Conservation (phyloP, 2,797 vertebrate species). For the Geotrypetes seraphini region DNA sequence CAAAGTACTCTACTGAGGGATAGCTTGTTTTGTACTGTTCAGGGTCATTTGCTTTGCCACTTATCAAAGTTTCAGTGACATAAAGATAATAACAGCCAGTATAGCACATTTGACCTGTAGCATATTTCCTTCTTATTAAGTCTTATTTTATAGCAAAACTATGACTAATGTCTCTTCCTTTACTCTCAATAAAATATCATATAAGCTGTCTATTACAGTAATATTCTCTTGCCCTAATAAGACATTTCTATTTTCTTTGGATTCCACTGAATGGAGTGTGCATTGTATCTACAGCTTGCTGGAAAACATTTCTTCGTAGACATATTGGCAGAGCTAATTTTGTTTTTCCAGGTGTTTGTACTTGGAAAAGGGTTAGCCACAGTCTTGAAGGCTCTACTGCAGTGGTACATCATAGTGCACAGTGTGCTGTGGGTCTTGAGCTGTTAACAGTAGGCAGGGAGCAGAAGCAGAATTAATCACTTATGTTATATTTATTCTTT, state of each 20-base stretch:
- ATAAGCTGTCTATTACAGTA: slow-evolving; percentile 68
- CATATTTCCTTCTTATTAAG: slow-evolving; percentile 58
- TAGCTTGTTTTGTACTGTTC: slow-evolving; percentile 66
- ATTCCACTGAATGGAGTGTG: slow-evolving; percentile 72
- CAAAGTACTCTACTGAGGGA: slow-evolving; percentile 67
- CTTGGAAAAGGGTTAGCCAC: slow-evolving; percentile 79
- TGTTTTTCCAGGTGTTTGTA: slow-evolving; percentile 97
- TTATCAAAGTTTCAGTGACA: slow-evolving; percentile 59
- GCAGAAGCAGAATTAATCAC: slow-evolving; percentile 66
- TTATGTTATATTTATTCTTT: slow-evolving; percentile 64
- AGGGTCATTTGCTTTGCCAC: slow-evolving; percentile 67
- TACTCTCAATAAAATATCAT: slow-evolving; percentile 47
- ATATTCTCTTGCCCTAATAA: slow-evolving; percentile 65
- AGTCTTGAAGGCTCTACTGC: slow-evolving; percentile 74
- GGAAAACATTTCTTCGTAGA: slow-evolving; percentile 69
- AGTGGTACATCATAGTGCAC: slow-evolving; percentile 59
- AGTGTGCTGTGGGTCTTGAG: slow-evolving; percentile 59
- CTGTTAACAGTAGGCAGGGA: slow-evolving; percentile 63
- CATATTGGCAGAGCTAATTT: slow-evolving; percentile 65
- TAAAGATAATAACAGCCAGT: slow-evolving; percentile 62
- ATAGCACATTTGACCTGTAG: slow-evolving; percentile 59
- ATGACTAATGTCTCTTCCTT: slow-evolving; percentile 59
- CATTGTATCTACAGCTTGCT: slow-evolving; percentile 89
- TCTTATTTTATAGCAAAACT: slow-evolving; percentile 63
- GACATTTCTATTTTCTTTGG: slow-evolving; percentile 82